Conservation (phyloP, 1,140 invertebrate genomes). For the Anadara kagoshimensis region DNA sequence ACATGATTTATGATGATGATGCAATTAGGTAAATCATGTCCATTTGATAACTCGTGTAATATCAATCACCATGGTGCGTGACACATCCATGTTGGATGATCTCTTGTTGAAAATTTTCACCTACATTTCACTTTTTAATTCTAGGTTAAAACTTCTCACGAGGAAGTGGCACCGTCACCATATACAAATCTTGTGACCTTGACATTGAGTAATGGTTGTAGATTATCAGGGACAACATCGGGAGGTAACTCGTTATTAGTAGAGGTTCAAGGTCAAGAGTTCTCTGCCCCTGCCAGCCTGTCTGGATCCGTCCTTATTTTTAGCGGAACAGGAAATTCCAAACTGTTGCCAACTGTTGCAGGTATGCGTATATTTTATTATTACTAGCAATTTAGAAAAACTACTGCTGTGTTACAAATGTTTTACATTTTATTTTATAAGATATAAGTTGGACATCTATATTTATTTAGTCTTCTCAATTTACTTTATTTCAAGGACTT, state of each 20-base stretch:
- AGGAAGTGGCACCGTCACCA: conserved; percentile 15
- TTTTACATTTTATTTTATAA: neutral
- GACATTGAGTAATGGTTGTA: conserved; percentile 33
- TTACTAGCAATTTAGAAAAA: neutral
- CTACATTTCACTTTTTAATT: conserved; percentile 8
- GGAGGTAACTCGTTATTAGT: conserved; percentile 50
- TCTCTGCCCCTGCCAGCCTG: conserved; percentile 48
- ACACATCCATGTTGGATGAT: no score
- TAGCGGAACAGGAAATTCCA: conserved; percentile 39
- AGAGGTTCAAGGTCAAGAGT: conserved; percentile 45
- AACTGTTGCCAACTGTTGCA: conserved; percentile 52
- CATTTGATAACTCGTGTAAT: neutral
- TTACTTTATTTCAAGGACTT: no score
- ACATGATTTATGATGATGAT: neutral
- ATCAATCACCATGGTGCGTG: neutral
- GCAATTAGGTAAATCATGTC: neutral
- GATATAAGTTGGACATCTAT: neutral
- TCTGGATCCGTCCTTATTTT: conserved; percentile 49
- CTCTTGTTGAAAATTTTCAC: neutral
- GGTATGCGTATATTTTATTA: conserved; percentile 35
- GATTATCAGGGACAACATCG: conserved; percentile 50
- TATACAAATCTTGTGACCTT: conserved; percentile 38
- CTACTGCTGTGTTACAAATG: neutral
- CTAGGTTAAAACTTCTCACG: conserved; percentile 33
- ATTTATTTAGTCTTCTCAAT: no score